Percentiles rank a stretch among this genome's conserved stretches.
Conservation (phyloP, 2,888 invertebrate species). For the Cylloceria caligata region DNA sequence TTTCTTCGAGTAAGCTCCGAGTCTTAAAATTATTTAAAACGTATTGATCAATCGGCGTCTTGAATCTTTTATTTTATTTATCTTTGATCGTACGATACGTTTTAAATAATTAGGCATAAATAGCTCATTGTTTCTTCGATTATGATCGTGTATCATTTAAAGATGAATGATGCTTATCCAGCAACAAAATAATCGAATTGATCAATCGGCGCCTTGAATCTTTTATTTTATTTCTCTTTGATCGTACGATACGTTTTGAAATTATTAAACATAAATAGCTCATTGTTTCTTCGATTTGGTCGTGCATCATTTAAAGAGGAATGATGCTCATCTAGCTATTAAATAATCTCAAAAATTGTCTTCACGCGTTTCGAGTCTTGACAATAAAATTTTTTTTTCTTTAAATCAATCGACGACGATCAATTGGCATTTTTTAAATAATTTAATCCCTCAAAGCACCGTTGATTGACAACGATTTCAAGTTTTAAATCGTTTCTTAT, state of each 20-base stretch:
- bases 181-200: too few relatives aligned
- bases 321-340: constrained; percentile 70
- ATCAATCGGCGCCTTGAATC: background rate
- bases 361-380: background rate
- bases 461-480: constrained; percentile 23
- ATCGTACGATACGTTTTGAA: constrained; percentile 31
- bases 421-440: background rate
- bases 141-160: too few relatives aligned
- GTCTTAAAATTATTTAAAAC: too few relatives aligned
- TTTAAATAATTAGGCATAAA: too few relatives aligned
- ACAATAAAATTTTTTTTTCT: background rate
- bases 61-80: constrained; percentile 6
- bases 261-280: constrained; percentile 71
- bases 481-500: constrained; percentile 26
- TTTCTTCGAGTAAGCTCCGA: too few relatives aligned
- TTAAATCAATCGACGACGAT: background rate
- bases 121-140: too few relatives aligned
- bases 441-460: background rate
- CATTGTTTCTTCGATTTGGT: constrained; percentile 68
- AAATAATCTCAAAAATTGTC: constrained; percentile 7
- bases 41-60: too few relatives aligned
- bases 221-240: background rate
- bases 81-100: too few relatives aligned
- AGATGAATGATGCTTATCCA: too few relatives aligned
- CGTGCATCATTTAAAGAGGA: constrained; percentile 73